Base-by-base conservation (phyloP, 2,113 vertebrate species). In the Anarrhichthys ocellatus region DNA sequence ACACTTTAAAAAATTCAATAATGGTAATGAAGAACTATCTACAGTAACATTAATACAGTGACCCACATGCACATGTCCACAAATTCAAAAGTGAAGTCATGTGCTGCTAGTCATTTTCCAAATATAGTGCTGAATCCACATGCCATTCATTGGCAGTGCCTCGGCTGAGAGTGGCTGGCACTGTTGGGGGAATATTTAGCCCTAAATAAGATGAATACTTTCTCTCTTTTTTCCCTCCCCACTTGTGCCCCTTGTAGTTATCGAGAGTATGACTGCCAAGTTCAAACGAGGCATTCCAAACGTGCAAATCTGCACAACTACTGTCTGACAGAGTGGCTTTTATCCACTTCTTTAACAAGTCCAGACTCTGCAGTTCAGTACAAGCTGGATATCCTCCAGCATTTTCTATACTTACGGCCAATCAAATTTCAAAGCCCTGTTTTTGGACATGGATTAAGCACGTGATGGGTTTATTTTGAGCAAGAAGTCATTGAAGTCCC, bases 241-340 rank as follows among this genome's bases (percentile, higher is more conserved):
- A 22, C 42, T 81, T 73, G 20, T 80, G 76, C 50, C 62, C 50
- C 68, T 78, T 76, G 64, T 67, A 75, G 78, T 83, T 78, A 67
- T 20, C 36, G 27, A 14, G 17, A 68, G 63, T 74, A n/a, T 42
- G 68, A 68, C 78, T 80, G 82, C 84, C 86, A 89, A 24, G 50
- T 88, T 82, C 83, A 67, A 77, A 82, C 71, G 78, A 87, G 84
- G 87, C 64, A 87, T 91, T 78, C 46, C 68, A 92, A 85, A 82
- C 76, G 78, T 84, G 62, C 75, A 79, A 81, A 83, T 59, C 69
- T 70, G 78, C 48, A 64, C 63, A 69, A 71, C 75, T 81, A 54
- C 81, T 84, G 24, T 76, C 42, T 66, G 54, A 76, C 50, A 52
- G 24, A 32, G 52, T 72, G 46, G 68, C 73, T 79, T 82, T 65